Conservation (phyloP, 2,888 invertebrate genomes). For the Brachylomia viminalis region DNA sequence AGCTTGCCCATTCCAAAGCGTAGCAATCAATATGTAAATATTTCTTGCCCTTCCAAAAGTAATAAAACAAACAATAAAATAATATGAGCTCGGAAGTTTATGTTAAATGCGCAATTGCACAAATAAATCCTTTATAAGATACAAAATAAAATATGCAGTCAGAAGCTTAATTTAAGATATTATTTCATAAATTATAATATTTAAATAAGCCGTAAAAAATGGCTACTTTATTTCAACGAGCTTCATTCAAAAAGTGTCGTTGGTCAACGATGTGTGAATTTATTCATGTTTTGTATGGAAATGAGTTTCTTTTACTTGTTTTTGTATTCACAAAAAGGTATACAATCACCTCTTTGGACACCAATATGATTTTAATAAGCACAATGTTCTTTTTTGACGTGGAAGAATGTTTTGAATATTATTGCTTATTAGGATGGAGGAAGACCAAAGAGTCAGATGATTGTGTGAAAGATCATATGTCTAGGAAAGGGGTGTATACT, state of each 20-base stretch:
- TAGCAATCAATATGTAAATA: slow-evolving; percentile 10
- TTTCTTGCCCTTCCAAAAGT: slow-evolving; percentile 8
- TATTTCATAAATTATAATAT: slow-evolving; percentile 35
- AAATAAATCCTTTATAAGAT: slow-evolving; percentile 35
- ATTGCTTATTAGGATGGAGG: background rate
- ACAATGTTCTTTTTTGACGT: background rate
- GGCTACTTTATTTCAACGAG: slow-evolving; percentile 7
- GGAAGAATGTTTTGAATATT: background rate
- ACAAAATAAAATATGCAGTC: slow-evolving; percentile 19
- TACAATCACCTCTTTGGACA: background rate
- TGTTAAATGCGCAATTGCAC: slow-evolving; percentile 39
- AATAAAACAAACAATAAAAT: slow-evolving; percentile 23
- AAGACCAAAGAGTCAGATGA: background rate
- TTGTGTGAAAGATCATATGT: background rate
- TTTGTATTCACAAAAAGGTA: slow-evolving; percentile 4
- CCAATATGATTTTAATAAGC: background rate
- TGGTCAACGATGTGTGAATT: slow-evolving; percentile 35
- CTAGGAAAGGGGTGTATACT: background rate
- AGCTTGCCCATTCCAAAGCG: background rate
- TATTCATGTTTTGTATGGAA: slow-evolving; percentile 13
- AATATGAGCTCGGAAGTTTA: background rate
- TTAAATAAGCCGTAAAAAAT: slow-evolving; percentile 49
- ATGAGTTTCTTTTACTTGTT: background rate
- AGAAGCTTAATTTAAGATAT: slow-evolving; percentile 24
- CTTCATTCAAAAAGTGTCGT: slow-evolving; percentile 1